phyloP scores from a whole-genome alignment of 2,113 vertebrate species.

The Cryptotis parvus region DNA sequence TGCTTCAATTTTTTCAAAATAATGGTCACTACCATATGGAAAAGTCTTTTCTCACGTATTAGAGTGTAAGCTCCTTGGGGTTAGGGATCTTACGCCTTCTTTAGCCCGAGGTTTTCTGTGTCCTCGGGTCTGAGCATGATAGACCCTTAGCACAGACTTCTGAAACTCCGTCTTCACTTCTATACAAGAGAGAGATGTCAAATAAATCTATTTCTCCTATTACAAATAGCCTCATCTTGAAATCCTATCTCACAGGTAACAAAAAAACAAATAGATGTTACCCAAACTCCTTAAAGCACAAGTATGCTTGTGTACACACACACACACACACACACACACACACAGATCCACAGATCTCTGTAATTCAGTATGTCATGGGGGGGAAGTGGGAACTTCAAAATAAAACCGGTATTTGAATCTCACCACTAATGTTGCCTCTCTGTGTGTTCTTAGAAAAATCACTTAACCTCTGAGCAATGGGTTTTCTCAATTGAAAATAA shows the following conservation, averaged over 20 bases:
- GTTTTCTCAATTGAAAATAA: slow-evolving; percentile 37
- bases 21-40: background rate
- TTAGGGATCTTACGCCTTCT: background rate
- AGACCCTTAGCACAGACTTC: background rate
- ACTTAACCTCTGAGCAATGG: background rate
- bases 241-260: slow-evolving; percentile 1
- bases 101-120: background rate
- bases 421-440: background rate
- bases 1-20: slow-evolving; percentile 24
- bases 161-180: background rate
- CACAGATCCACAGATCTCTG: background rate
- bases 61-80: background rate
- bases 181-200: slow-evolving; percentile 23
- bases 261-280: slow-evolving; percentile 1
- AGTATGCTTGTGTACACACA: background rate
- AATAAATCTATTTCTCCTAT: background rate
- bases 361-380: background rate
- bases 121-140: background rate
- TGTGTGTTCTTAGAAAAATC: background rate
- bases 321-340: too few species aligned
- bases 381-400: slow-evolving; percentile 39
- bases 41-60: background rate
- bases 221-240: slow-evolving; percentile 21
- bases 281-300: background rate
- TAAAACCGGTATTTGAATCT: slow-evolving; percentile 13